Base-by-base conservation (phyloP, 2,888 invertebrate genomes). In the Meliscaeva auricollis region DNA sequence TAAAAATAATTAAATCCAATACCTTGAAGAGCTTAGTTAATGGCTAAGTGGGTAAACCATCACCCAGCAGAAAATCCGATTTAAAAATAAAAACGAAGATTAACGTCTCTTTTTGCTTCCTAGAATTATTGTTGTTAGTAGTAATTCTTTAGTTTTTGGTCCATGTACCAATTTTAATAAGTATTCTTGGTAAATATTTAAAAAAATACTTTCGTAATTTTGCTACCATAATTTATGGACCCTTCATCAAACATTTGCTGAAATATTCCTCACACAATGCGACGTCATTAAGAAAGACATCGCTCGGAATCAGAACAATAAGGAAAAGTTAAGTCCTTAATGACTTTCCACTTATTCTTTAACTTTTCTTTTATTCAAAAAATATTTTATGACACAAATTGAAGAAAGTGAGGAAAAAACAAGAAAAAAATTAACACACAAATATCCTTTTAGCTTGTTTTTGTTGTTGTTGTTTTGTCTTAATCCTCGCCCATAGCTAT, bases 381-480 rank as follows among this genome's bases (percentile, higher is more conserved):
- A 38, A 38, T 26, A 26, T 1, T 26, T 22, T 26, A 64, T 66
- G 70, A n/a, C 17, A 44, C 50, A 41, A 66, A 50, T 32, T 76
- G 17, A 66, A 17, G 17, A 46, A 64, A 64, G 26, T 46, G 8
- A 44, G 6, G 15, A 15, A 15, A 44, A 62, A 64, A 68, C 58
- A n/a, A 6, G 30, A 60, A 68, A 48, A 15, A 58, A 56, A 56
- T 13, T 17, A 30, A 72, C n/a, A 72, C 81, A 72, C 58, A 72
- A 50, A 70, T 68, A 82, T 82, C 76, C 81, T 72, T 77, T 77
- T 54, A 77, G 58, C 72, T 26, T 26, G 4, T 26, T 82, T 66
- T 48, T 58, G 2, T 9, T n/a, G n/a, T n/a, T n/a, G n/a, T n/a
- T n/a, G n/a, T n/a, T n/a, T n/a, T n/a, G n/a, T 9, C 66, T 56